Conservation (phyloP, 2,797 vertebrate species). For the Ctenopoma kingsleyae region DNA sequence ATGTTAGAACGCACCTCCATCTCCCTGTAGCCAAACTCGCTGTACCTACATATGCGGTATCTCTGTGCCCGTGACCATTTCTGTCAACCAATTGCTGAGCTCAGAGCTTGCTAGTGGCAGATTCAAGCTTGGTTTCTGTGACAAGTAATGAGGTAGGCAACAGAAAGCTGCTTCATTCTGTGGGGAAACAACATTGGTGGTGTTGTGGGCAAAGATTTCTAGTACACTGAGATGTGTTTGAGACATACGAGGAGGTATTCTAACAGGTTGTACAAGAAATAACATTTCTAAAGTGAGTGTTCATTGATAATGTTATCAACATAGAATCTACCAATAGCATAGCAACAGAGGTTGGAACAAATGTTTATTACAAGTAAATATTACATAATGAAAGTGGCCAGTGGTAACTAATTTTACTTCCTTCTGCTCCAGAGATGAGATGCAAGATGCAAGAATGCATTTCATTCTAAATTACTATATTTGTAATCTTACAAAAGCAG, state of each 20-base stretch:
- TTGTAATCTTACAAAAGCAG: no score
- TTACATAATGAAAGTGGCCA: not conserved
- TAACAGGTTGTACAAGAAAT: not conserved
- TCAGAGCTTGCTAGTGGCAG: slow-evolving; percentile 54
- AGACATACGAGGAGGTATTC: not conserved
- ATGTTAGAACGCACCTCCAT: slow-evolving; percentile 51
- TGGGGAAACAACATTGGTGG: slow-evolving; percentile 9
- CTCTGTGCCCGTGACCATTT: slow-evolving; percentile 80
- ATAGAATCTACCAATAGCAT: not conserved
- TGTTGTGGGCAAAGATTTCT: not conserved
- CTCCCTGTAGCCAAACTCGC: slow-evolving; percentile 46
- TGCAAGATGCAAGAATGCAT: no score
- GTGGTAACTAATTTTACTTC: not conserved
- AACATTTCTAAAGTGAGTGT: not conserved
- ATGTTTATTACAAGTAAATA: not conserved
- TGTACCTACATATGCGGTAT: slow-evolving; percentile 62
- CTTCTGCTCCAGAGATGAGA: no score
- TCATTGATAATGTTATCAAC: not conserved
- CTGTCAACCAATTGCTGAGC: slow-evolving; percentile 70
- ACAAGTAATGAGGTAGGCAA: slow-evolving; percentile 53
- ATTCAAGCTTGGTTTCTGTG: slow-evolving; percentile 54
- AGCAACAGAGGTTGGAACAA: not conserved
- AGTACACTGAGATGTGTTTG: not conserved
- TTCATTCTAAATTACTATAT: no score
- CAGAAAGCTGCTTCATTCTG: slow-evolving; percentile 22